These are phyloP conservation scores for Drosophila neocordata DNA, from an alignment of 1,140 invertebrate species.

Conservation along the genomic window DNA sequence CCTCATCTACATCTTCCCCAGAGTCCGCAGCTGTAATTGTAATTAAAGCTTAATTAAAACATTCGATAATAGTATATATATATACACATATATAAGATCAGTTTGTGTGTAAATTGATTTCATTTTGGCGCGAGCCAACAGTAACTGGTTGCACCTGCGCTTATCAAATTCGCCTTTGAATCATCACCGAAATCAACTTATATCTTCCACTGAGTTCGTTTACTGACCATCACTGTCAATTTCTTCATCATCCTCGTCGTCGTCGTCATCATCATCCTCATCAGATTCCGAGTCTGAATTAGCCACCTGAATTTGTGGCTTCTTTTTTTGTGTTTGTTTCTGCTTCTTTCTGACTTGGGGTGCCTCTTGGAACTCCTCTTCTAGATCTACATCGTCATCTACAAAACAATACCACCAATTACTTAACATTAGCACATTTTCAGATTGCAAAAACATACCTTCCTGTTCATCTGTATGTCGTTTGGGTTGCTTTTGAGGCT, in stretches of 20 bases:
- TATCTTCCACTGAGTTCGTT: not conserved
- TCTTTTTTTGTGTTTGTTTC: slow-evolving; percentile 52
- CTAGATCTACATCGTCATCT: slow-evolving; percentile 42
- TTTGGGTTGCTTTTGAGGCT: slow-evolving; percentile 27
- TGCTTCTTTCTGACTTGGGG: slow-evolving; percentile 47
- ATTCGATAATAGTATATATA: not conserved
- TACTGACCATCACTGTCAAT: slow-evolving; percentile 38
- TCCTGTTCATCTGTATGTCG: slow-evolving; percentile 33
- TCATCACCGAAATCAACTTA: slow-evolving; percentile 51
- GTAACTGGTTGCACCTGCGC: slow-evolving; percentile 52
- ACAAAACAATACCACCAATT: not conserved
- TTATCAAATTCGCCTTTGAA: slow-evolving; percentile 76
- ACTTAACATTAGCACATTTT: not conserved
- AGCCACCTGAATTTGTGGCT: slow-evolving; percentile 68
- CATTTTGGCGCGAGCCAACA: slow-evolving; percentile 48
- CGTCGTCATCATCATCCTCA: slow-evolving; percentile 36
- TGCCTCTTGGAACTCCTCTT: slow-evolving; percentile 63
- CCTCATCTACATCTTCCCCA: slow-evolving; percentile 60
- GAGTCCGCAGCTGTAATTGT: not conserved
- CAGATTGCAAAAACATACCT: slow-evolving; percentile 13
- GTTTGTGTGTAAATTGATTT: slow-evolving; percentile 40
- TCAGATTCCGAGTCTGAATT: slow-evolving; percentile 69
- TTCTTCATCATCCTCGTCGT: slow-evolving; percentile 12
- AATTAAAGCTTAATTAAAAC: not conserved
- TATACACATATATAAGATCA: slow-evolving; percentile 14